Evolutionary conservation across 2,113 vertebrate species (phyloP).

Genomic region (Sarotherodon lohbergeri): DNA sequence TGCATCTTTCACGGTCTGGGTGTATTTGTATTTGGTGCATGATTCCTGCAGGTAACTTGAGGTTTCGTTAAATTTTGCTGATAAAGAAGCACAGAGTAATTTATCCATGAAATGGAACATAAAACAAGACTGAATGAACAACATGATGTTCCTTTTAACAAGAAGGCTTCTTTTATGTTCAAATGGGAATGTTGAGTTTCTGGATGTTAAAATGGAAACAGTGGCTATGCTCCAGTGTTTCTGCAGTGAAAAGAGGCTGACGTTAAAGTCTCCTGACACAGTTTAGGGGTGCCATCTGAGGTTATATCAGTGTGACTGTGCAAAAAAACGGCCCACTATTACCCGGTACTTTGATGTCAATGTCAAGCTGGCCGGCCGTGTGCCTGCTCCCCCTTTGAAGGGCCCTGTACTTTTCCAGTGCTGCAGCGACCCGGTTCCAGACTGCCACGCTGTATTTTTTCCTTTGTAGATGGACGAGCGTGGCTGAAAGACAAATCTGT

Average conservation of each 20-base stretch:
- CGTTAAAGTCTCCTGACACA: background rate
- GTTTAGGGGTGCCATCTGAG: background rate
- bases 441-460: slow-evolving; percentile 61
- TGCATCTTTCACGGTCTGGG: background rate
- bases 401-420: slow-evolving; percentile 13
- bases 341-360: background rate
- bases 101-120: background rate
- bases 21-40: background rate
- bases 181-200: background rate
- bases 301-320: background rate
- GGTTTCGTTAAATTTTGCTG: background rate
- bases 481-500: slow-evolving; percentile 43
- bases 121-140: background rate
- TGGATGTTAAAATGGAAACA: slow-evolving; percentile 3
- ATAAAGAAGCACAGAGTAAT: background rate
- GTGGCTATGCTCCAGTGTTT: background rate
- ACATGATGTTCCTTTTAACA: background rate
- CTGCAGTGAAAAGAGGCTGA: background rate
- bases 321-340: slow-evolving; percentile 1
- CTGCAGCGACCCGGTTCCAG: slow-evolving; percentile 33
- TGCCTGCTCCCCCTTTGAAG: background rate
- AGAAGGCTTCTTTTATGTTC: background rate
- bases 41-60: background rate
- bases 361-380: background rate
- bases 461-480: slow-evolving; percentile 35